Percentiles rank a stretch among this genome's conserved stretches.
phyloP scores from a whole-genome alignment of 2,113 vertebrate species.

The Sciurus niger region DNA sequence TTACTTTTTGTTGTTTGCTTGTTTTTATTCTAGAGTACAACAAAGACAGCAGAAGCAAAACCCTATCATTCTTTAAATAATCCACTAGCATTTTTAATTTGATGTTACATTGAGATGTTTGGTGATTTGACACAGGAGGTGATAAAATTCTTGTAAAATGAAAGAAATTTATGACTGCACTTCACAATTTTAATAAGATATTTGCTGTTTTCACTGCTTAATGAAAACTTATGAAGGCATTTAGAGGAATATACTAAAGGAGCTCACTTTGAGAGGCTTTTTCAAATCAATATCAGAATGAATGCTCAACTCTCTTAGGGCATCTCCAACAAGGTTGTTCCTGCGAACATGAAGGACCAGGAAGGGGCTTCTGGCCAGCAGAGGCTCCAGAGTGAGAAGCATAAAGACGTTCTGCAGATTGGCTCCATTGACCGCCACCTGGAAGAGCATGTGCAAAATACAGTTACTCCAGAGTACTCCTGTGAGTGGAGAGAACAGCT shows the following conservation, averaged over 20 bases:
- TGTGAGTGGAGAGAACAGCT: accelerated
- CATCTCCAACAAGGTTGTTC: conserved; percentile 96
- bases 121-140: conserved; percentile 24
- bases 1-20: not conserved
- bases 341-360: conserved; percentile 97
- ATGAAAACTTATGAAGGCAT: not conserved
- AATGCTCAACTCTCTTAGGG: conserved; percentile 96
- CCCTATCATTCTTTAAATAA: not conserved
- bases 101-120: not conserved
- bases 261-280: conserved; percentile 97
- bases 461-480: not conserved
- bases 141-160: conserved; percentile 29
- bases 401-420: conserved; percentile 98
- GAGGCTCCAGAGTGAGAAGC: conserved; percentile 97
- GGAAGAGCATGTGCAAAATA: conserved; percentile 6
- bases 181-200: not conserved
- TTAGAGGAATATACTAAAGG: not conserved
- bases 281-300: conserved; percentile 98
- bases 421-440: conserved; percentile 98
- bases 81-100: conserved; percentile 37
- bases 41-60: not conserved
- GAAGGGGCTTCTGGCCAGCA: conserved; percentile 97
- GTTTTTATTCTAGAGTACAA: not conserved
- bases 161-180: not conserved
- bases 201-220: not conserved